These are phyloP conservation scores for Clusia tigrina DNA, from an alignment of 2,888 invertebrate genomes.

Conservation along the genomic window DNA sequence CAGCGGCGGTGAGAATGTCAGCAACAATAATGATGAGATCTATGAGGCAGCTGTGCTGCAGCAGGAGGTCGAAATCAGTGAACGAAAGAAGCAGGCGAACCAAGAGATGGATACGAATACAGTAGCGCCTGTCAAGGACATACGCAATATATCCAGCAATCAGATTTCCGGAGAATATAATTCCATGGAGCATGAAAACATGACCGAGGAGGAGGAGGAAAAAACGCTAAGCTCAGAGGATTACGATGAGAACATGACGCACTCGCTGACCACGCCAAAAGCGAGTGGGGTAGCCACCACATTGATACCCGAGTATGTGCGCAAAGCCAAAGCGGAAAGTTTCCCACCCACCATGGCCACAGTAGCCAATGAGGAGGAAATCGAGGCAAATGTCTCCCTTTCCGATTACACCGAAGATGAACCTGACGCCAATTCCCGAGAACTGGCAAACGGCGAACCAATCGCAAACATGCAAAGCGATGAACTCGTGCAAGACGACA, in stretches of 20 bases:
- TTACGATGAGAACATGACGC: background rate
- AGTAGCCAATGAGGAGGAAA: constrained; percentile 21
- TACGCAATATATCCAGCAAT: constrained; percentile 35
- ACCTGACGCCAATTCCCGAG: constrained; percentile 16
- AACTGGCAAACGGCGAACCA: constrained; percentile 9
- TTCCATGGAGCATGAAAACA: constrained; percentile 33
- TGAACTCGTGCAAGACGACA: constrained; percentile 16
- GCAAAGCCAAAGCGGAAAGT: constrained; percentile 48
- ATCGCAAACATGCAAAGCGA: background rate
- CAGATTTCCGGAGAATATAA: constrained; percentile 35
- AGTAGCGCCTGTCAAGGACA: constrained; percentile 24
- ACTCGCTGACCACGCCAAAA: background rate
- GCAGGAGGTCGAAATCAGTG: constrained; percentile 39
- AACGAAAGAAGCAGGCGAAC: constrained; percentile 39
- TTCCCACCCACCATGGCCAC: constrained; percentile 32
- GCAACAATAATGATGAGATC: constrained; percentile 44
- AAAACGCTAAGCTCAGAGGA: constrained; percentile 25
- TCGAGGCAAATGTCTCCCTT: constrained; percentile 25
- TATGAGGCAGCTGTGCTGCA: constrained; percentile 49
- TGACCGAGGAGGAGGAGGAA: constrained; percentile 37
- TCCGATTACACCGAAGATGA: constrained; percentile 48
- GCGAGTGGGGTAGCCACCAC: constrained; percentile 38
- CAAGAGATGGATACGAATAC: constrained; percentile 35
- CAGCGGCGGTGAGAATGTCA: constrained; percentile 9
- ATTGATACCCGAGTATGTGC: constrained; percentile 57